These are phyloP conservation scores for Lycia hirtaria DNA, from an alignment of 2,888 invertebrate species.

Conservation along the genomic window DNA sequence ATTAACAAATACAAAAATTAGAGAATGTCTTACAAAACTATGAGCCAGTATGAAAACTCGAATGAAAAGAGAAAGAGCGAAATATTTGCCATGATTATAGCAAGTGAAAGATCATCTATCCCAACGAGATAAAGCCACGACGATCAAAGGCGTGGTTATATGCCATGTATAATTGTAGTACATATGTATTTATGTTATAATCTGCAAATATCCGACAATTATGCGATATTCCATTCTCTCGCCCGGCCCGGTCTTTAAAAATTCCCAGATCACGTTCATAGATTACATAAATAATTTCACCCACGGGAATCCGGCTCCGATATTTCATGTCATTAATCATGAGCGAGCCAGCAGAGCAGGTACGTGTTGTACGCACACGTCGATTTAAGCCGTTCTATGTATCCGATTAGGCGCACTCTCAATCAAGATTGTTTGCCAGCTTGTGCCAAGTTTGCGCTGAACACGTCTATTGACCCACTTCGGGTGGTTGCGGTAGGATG, in stretches of 20 bases:
- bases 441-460: conserved; percentile 66
- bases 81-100: no score
- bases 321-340: conserved; percentile 30
- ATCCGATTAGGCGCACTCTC: conserved; percentile 72
- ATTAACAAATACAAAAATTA: no score
- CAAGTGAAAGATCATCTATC: no score
- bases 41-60: no score
- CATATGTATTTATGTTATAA: no score
- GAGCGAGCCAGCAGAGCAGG: conserved; percentile 17
- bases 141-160: no score
- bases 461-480: conserved; percentile 66
- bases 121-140: no score
- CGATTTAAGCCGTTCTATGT: conserved; percentile 59
- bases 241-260: conserved; percentile 5
- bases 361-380: conserved; percentile 29
- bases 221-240: conserved; percentile 3
- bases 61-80: no score
- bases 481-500: conserved; percentile 10
- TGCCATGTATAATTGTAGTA: no score
- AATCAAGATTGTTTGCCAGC: conserved; percentile 74
- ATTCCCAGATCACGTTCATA: conserved; percentile 15
- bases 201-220: no score
- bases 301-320: conserved; percentile 23
- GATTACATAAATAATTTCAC: conserved; percentile 31
- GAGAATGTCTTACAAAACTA: no score